Evolutionary conservation across 2,797 vertebrate species (phyloP).

Genomic region (Sebastes vulpes): DNA sequence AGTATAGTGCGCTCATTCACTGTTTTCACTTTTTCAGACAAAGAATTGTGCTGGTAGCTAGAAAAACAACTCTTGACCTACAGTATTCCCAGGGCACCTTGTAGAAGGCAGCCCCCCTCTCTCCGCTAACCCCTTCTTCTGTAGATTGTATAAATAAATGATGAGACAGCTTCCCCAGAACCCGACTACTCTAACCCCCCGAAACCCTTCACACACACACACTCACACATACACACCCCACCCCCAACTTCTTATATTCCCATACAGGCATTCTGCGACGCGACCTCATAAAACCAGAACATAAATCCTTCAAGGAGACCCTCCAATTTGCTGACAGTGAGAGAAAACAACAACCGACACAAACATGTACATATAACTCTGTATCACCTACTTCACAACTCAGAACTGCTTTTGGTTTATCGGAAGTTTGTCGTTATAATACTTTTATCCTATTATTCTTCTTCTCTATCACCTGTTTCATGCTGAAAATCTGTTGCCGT

Average conservation of each 20-base stretch:
- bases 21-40: slow-evolving; percentile 63
- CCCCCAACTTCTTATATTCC: slow-evolving; percentile 72
- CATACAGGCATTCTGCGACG: slow-evolving; percentile 49
- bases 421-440: neutral
- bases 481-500: neutral
- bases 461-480: neutral
- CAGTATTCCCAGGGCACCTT: slow-evolving; percentile 68
- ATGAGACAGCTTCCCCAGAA: slow-evolving; percentile 79
- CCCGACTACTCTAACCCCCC: slow-evolving; percentile 60
- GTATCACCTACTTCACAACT: neutral
- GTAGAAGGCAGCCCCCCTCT: slow-evolving; percentile 54
- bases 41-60: slow-evolving; percentile 76
- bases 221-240: slow-evolving; percentile 44
- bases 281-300: slow-evolving; percentile 50
- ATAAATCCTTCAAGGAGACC: slow-evolving; percentile 69
- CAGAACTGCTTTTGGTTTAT: neutral
- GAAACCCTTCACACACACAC: slow-evolving; percentile 45
- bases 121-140: slow-evolving; percentile 74
- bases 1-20: slow-evolving; percentile 21
- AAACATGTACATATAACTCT: neutral
- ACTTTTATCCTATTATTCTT: neutral
- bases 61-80: slow-evolving; percentile 81
- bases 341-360: slow-evolving; percentile 6
- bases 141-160: slow-evolving; percentile 84
- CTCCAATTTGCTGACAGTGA: slow-evolving; percentile 23